Conservation (phyloP, 2,888 invertebrate species). For the Eledone cirrhosa region DNA sequence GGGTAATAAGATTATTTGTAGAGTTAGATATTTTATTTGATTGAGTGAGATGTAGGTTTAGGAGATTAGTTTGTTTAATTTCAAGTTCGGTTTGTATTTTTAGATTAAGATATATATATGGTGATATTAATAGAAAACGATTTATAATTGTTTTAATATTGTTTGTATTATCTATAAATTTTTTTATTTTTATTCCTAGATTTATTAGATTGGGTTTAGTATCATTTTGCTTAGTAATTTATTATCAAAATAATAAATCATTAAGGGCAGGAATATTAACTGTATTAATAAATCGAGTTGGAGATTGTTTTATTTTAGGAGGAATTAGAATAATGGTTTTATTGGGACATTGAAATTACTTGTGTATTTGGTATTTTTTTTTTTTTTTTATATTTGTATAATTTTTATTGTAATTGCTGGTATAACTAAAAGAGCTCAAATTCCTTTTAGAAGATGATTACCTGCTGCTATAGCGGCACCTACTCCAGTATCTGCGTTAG, state of each 20-base stretch:
- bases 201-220: constrained; percentile 77
- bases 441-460: constrained; percentile 81
- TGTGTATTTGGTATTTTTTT: constrained; percentile 70
- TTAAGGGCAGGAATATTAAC: constrained; percentile 79
- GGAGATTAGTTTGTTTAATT: constrained; percentile 70
- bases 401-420: constrained; percentile 69
- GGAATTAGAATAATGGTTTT: constrained; percentile 66
- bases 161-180: constrained; percentile 71
- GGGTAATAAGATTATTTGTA: too few species aligned
- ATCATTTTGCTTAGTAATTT: constrained; percentile 80
- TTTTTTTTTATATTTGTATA: constrained; percentile 68
- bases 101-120: constrained; percentile 74
- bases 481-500: constrained; percentile 67
- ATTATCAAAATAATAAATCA: constrained; percentile 76
- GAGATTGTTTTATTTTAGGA: constrained; percentile 76
- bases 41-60: constrained; percentile 28
- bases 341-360: constrained; percentile 55
- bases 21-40: constrained; percentile 30
- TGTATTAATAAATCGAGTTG: constrained; percentile 78
- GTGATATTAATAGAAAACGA: constrained; percentile 72
- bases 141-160: constrained; percentile 70
- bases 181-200: constrained; percentile 77
- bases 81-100: constrained; percentile 75
- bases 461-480: constrained; percentile 82
- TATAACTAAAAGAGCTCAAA: constrained; percentile 82